Percentiles rank a stretch among this genome's conserved stretches.
Conservation (phyloP, 92 coral and sea anemone genomes). For the Hydrozoanthus gracilis region DNA sequence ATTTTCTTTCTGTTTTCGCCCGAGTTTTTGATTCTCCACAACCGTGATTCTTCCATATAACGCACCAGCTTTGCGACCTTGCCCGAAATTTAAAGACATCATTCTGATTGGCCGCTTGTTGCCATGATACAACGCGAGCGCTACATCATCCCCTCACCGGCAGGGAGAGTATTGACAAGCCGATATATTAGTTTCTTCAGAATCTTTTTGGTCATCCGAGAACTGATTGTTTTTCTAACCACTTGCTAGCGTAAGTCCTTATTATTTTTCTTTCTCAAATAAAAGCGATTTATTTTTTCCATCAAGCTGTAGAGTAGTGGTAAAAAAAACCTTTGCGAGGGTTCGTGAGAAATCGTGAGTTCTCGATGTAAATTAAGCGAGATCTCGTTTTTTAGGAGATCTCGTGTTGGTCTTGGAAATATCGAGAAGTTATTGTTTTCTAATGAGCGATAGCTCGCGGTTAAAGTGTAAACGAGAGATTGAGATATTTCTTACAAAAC, state of each 20-base stretch:
- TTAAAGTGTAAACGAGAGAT: background rate
- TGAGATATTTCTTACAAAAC: background rate
- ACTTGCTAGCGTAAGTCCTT: too few relatives aligned
- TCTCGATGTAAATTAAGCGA: background rate
- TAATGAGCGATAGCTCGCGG: background rate
- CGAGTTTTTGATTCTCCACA: constrained; percentile 13
- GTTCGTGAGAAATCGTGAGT: background rate
- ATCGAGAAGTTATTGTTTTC: background rate
- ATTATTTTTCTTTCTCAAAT: too few relatives aligned
- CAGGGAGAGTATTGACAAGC: constrained; percentile 7
- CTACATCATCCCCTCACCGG: background rate
- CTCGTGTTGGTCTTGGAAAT: background rate
- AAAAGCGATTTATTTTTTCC: too few relatives aligned
- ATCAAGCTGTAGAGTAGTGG: background rate
- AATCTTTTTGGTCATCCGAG: too few relatives aligned
- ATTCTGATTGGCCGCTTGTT: constrained; percentile 8
- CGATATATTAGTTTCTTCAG: too few relatives aligned
- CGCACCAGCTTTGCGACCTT: background rate
- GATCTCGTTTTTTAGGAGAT: background rate
- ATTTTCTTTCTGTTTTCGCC: constrained; percentile 40
- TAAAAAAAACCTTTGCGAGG: background rate
- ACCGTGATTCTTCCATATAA: background rate
- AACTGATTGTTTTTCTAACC: too few relatives aligned
- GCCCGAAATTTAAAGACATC: background rate
- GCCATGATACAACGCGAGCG: constrained; percentile 7